Evolutionary conservation across 2,113 vertebrate species (phyloP), one percentile per base, ranked within the genome.

Genomic region (Calyptommatus sinebrachiatus): DNA sequence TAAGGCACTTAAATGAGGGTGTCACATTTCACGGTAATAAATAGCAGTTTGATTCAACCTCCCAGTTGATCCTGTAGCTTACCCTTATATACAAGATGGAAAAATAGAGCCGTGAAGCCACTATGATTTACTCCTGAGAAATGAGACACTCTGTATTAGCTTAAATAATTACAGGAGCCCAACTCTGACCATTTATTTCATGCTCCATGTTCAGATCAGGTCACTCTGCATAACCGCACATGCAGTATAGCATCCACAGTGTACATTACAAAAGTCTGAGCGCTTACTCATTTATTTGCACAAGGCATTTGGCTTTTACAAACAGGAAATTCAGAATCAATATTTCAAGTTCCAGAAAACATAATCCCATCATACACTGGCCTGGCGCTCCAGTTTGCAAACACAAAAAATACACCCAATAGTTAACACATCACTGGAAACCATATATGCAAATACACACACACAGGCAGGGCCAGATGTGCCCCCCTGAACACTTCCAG

Each of bases 1-100:
- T 88, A 95, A 92, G 95, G 95, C 94, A 96, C 97, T 98, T 98
- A 97, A 97, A 96, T 97, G 92, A 92, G 94, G 94, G 97, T 96
- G 96, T 98, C 97, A 96, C 95, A 96, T 99, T 99, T 99, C 97
- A 71, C 94, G 95, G 96, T 97, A 98, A 99, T 99, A 98, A 99
- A 99, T 96, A 97, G 97, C 96, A 97, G 96, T 98, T 98, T 99
- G 97, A 97, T 97, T 97, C 97, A 93, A 95, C 97, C 96, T 96
- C 96, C 95, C 95, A 94, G 96, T 93, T 96, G 96, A 96, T 96
- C 95, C 92, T 91, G 91, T 94, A 96, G 94, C 96, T 96, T 97
- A 95, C 96, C 35, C 35, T 96, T 95, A 96, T 95, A 96, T 91
- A 93, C 93, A 95, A 96, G 93, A 96, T 95, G 92, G 95, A 96